These are phyloP conservation scores for Pterostichus madidus DNA, from an alignment of 2,888 invertebrate genomes.

Conservation along the genomic window DNA sequence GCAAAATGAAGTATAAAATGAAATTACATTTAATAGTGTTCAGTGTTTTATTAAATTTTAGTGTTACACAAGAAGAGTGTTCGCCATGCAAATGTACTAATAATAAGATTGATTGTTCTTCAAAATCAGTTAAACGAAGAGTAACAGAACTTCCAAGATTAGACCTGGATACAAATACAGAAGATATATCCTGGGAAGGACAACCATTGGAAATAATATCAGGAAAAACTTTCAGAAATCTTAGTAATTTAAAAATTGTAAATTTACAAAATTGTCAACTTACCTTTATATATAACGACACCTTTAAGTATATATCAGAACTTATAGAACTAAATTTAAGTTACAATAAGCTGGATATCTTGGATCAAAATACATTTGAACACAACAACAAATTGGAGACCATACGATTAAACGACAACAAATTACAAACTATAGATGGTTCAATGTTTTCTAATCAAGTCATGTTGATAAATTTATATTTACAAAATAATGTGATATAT, in stretches of 20 bases:
- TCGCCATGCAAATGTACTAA: too few species aligned
- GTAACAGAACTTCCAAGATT: too few species aligned
- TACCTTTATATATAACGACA: not conserved
- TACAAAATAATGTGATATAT: conserved; percentile 13
- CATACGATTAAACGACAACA: conserved; percentile 16
- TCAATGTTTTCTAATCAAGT: not conserved
- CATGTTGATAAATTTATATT: not conserved
- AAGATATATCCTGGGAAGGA: too few species aligned
- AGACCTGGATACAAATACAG: too few species aligned
- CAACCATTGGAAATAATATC: too few species aligned
- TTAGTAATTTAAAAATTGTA: not conserved
- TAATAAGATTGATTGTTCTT: too few species aligned
- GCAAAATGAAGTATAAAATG: too few species aligned
- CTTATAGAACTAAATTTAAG: not conserved
- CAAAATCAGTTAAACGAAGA: too few species aligned
- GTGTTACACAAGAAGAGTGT: too few species aligned
- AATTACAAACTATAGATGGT: not conserved
- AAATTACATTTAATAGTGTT: too few species aligned
- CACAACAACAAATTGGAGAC: conserved; percentile 9
- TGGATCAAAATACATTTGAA: conserved; percentile 15
- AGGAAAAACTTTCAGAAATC: not conserved
- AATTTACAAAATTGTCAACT: conserved; percentile 22
- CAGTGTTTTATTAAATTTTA: too few species aligned
- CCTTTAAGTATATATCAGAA: conserved; percentile 7
- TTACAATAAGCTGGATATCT: not conserved